Base-by-base conservation (phyloP, 2,113 vertebrate genomes). In the Lasiurus borealis region DNA sequence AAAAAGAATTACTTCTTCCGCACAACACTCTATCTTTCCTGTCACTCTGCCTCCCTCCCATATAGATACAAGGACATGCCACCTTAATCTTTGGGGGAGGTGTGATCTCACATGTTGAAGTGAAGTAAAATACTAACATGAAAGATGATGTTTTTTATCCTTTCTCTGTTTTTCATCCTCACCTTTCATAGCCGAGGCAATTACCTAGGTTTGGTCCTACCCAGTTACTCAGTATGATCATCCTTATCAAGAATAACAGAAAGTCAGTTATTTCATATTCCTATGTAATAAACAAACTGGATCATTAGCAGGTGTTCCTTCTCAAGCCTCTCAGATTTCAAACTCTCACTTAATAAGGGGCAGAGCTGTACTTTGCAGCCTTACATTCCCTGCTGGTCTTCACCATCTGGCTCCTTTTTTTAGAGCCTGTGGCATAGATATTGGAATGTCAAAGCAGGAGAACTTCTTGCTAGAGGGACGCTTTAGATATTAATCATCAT, bases 391-490 rank as follows among this genome's bases (percentile, higher is more conserved):
- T 12, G 40, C 77, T 78, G 91, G 23, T 78, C 46, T 82, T 82
- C 6, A 52, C 93, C 96, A 96, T 94, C 93, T 97, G 95, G 97
- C 81, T 93, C 36, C 72, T 90, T 96, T 94, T 95, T 85, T 72
- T 91, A 59, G 71, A 96, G 81, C 16, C 80, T 64, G 18, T 94
- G 96, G 96, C 93, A 93, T 69, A 91, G 81, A 90, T 64, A 94
- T 97, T 94, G 93, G 68, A 94, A 97, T 96, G 95, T 95, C 92
- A 95, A 64, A 85, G 85, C 86, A 97, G 40, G 82, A 88, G 94
- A 93, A 90, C 59, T 78, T 97, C 52, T 88, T 88, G 31, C 62
- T 92, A 87, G 48, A 40, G 78, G 96, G 88, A 91, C 25, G 75
- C 27, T 77, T 94, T 83, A 78, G 72, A 87, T 96, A 84, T 80